Evolutionary conservation across 2,797 vertebrate genomes (phyloP).

Genomic region (Chelon labrosus): DNA sequence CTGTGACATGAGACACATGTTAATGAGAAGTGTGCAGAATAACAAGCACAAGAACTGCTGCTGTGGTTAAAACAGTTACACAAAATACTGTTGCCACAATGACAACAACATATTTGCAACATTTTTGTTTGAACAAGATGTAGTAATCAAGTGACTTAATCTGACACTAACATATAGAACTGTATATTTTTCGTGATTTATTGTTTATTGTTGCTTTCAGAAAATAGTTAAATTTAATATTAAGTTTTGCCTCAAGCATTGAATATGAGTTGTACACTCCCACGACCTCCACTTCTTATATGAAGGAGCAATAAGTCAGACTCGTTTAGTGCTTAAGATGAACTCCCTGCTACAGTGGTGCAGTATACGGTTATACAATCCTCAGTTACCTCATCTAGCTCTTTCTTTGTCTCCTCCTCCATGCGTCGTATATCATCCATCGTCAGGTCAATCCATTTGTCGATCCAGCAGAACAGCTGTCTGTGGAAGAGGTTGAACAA

Average conservation of each 20-base stretch:
- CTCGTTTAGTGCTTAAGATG: no score
- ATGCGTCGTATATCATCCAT: conserved; percentile 98
- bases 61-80: background rate
- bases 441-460: conserved; percentile 92
- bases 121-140: background rate
- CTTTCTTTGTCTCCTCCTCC: conserved; percentile 94
- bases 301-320: no score
- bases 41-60: background rate
- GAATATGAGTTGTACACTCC: no score
- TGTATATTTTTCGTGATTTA: background rate
- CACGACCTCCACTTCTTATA: no score
- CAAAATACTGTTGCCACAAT: background rate
- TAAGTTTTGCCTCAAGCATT: no score
- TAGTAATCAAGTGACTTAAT: no score
- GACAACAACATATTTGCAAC: background rate
- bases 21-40: background rate
- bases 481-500: conserved; percentile 97
- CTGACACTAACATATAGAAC: background rate
- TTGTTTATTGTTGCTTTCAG: background rate
- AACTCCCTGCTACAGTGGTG: background rate
- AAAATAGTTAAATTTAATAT: no score
- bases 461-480: conserved; percentile 96
- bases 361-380: background rate
- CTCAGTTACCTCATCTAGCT: conserved; percentile 92
- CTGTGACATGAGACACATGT: conserved; percentile 36